Conservation (phyloP, 2,888 invertebrate genomes). For the Halocaridina rubra region DNA sequence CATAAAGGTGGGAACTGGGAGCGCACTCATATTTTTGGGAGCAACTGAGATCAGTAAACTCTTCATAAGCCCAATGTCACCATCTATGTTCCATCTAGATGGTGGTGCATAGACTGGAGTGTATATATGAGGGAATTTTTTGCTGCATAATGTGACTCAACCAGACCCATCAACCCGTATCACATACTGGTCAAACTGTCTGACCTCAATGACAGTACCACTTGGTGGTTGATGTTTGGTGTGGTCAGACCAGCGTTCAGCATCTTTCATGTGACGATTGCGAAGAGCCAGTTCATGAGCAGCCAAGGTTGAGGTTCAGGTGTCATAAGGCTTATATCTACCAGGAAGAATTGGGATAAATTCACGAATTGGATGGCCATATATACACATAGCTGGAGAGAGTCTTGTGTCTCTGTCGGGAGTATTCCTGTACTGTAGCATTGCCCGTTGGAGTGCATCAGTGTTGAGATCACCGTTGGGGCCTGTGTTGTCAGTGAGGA, state of each 20-base stretch:
- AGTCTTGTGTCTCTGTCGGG: constrained; percentile 17
- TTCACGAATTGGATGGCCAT: constrained; percentile 18
- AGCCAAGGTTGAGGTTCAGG: neutral
- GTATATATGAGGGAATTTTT: constrained; percentile 18
- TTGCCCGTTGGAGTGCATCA: constrained; percentile 13
- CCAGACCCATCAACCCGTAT: constrained; percentile 33
- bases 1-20: too few relatives aligned
- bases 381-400: constrained; percentile 11
- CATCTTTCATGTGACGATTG: neutral
- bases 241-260: neutral
- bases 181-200: too few relatives aligned
- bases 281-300: neutral
- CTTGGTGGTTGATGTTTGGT: neutral
- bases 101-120: neutral
- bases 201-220: neutral
- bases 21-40: too few relatives aligned
- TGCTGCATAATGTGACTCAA: constrained; percentile 26
- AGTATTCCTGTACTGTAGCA: constrained; percentile 26
- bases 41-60: too few relatives aligned
- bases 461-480: constrained; percentile 10
- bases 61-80: too few relatives aligned
- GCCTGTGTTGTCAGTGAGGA: constrained; percentile 15
- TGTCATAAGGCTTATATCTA: neutral
- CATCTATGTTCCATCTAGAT: neutral
- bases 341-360: constrained; percentile 21